Percentiles rank a stretch among this genome's conserved stretches.
phyloP scores from a whole-genome alignment of 2,113 vertebrate genomes.

The Myrmecobius fasciatus region DNA sequence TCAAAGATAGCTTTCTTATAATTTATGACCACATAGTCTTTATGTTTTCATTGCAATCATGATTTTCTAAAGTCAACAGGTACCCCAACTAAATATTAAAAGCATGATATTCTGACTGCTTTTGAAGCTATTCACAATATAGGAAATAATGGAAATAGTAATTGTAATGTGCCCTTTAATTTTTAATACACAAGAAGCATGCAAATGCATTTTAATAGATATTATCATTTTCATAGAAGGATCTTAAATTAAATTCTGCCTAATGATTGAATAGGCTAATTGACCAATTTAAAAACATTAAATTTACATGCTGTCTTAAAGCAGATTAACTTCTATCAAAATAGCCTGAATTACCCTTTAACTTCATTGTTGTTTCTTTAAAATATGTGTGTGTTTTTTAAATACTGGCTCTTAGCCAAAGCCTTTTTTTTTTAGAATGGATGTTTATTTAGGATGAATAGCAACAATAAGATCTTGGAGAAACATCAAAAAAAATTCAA shows the following conservation, averaged over 20 bases:
- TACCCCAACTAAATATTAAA: not conserved
- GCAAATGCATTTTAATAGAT: not conserved
- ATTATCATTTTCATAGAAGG: not conserved
- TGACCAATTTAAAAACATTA: not conserved
- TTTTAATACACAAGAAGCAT: not conserved
- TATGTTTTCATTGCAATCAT: not conserved
- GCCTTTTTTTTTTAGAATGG: not conserved
- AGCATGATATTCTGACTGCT: not conserved
- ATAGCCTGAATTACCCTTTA: not conserved
- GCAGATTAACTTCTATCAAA: not conserved
- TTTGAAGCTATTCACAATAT: not conserved
- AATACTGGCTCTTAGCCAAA: not conserved
- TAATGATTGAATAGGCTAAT: conserved; percentile 9
- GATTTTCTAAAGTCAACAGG: not conserved
- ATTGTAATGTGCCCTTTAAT: not conserved
- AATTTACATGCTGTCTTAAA: not conserved
- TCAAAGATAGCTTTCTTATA: not conserved
- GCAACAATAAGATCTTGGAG: not conserved
- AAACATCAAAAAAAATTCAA: not conserved
- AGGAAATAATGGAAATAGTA: not conserved
- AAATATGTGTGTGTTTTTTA: not conserved
- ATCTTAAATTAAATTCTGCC: not conserved
- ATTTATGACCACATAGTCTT: not conserved
- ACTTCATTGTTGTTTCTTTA: not conserved
- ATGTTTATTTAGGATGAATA: not conserved